Conservation (phyloP, 2,797 vertebrate genomes). For the Calcarius lapponicus region DNA sequence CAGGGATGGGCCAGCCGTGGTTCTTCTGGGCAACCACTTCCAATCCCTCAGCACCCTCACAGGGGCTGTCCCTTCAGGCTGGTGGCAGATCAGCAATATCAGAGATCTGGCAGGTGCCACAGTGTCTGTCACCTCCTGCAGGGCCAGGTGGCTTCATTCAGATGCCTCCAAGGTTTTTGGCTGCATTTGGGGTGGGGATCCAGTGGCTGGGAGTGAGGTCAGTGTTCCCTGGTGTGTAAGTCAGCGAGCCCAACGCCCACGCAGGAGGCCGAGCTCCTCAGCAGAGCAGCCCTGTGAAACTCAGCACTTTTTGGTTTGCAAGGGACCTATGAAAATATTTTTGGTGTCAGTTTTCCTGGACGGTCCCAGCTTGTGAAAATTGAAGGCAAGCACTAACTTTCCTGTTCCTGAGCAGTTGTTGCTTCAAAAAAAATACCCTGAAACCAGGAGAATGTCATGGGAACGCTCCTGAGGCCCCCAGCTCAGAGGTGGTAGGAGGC, state of each 20-base stretch:
- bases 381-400: conserved; percentile 1
- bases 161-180: not conserved
- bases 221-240: not conserved
- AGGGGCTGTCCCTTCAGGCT: not conserved
- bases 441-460: conserved; percentile 20
- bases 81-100: not conserved
- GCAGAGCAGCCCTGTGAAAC: conserved; percentile 8
- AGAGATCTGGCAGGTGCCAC: not conserved
- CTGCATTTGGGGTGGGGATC: not conserved
- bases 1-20: not conserved
- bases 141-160: not conserved
- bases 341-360: conserved; percentile 50
- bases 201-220: not conserved
- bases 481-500: conserved; percentile 22
- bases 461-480: not conserved
- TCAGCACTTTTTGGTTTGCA: conserved; percentile 41
- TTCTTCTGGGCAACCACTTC: too few relatives aligned
- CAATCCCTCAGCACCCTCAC: not conserved
- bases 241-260: not conserved
- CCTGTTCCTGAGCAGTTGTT: conserved; percentile 5
- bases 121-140: accelerated
- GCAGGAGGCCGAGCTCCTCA: conserved; percentile 13
- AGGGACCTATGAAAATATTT: conserved; percentile 56
- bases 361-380: conserved; percentile 3
- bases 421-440: not conserved